Conservation (phyloP, 35 echinoderm and acorn worm genomes). For the Lytechinus pictus region DNA sequence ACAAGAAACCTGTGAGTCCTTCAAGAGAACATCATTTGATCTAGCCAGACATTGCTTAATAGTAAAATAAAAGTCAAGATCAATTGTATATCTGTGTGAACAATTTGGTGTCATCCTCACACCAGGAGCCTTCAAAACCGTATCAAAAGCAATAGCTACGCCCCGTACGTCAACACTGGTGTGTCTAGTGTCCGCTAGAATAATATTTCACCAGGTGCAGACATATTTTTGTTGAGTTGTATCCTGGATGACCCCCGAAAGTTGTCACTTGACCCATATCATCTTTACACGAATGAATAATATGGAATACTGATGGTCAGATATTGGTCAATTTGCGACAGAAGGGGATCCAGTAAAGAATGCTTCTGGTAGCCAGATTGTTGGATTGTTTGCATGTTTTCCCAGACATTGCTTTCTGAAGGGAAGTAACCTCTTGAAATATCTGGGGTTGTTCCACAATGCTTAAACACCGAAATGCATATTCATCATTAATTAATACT, state of each 20-base stretch:
- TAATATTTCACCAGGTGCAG: constrained; percentile 39
- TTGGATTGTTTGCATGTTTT: constrained; percentile 6
- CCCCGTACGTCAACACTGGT: not conserved
- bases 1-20: not conserved
- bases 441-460: not conserved
- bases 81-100: not conserved
- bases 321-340: not conserved
- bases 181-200: constrained; percentile 34
- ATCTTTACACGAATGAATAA: not conserved
- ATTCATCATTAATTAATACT: no score
- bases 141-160: constrained; percentile 8
- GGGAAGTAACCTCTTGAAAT: not conserved
- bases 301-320: not conserved
- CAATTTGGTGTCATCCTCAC: not conserved
- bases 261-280: constrained; percentile 31
- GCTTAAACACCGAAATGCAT: no score
- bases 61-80: not conserved
- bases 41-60: not conserved
- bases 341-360: not conserved
- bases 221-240: constrained; percentile 20
- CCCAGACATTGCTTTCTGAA: not conserved
- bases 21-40: not conserved
- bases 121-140: not conserved
- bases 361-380: not conserved
- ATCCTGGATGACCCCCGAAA: not conserved